Conservation (phyloP, 2,797 vertebrate species). For the Astyanax mexicanus region DNA sequence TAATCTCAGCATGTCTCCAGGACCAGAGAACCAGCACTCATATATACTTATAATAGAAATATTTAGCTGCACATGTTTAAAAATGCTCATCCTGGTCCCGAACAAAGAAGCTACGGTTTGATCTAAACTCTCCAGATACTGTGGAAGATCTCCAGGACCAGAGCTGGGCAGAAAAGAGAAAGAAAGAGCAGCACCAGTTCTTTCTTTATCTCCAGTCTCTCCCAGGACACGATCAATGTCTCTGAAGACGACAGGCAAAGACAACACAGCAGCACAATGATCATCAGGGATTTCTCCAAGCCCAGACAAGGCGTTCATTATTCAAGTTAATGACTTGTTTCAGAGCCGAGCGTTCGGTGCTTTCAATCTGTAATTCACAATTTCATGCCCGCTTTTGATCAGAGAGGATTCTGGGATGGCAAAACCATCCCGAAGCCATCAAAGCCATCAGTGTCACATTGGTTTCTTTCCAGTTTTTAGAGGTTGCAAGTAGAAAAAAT, state of each 20-base stretch:
- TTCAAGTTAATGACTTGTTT: constrained; percentile 49
- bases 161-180: not conserved
- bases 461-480: constrained; percentile 45
- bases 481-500: constrained; percentile 26
- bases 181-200: not conserved
- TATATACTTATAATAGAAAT: no score
- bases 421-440: no score
- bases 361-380: constrained; percentile 49
- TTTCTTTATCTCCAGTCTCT: constrained; percentile 16
- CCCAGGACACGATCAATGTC: constrained; percentile 35
- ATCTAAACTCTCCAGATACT: no score
- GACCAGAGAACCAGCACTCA: no score
- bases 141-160: no score
- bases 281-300: constrained; percentile 23
- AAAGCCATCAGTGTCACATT: no score
- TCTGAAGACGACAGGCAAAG: constrained; percentile 28
- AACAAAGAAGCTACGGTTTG: no score
- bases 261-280: constrained; percentile 41
- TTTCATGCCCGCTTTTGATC: constrained; percentile 51
- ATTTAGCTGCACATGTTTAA: no score
- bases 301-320: constrained; percentile 43
- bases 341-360: constrained; percentile 22
- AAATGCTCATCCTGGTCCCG: no score
- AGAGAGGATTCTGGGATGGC: constrained; percentile 27
- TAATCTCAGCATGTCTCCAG: no score